Percentiles rank a stretch among this genome's conserved stretches.
phyloP scores from a whole-genome alignment of 2,113 vertebrate species.

The Hepsetus odoe region DNA sequence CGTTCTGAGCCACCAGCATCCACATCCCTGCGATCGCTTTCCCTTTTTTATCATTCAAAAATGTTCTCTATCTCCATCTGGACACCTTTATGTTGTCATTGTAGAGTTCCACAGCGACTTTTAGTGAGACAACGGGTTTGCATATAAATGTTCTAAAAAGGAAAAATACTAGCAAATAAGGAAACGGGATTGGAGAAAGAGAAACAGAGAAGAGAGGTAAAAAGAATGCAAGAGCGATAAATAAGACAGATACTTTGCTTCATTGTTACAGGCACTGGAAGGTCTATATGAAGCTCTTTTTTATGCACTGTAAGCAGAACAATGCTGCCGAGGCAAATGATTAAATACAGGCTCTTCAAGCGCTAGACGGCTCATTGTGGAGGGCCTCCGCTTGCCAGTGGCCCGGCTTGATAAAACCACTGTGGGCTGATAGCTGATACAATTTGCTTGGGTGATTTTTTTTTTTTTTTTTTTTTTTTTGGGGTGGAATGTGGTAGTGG shows the following conservation, averaged over 20 bases:
- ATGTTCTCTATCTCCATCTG: conserved; percentile 76
- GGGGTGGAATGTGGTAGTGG: conserved; percentile 81
- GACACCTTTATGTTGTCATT: conserved; percentile 77
- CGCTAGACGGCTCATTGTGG: conserved; percentile 94
- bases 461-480: conserved; percentile 66
- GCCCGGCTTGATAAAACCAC: conserved; percentile 97
- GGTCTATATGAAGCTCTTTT: conserved; percentile 94
- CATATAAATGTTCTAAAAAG: conserved; percentile 55
- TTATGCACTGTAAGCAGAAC: conserved; percentile 99
- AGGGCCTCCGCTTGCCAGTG: conserved; percentile 90
- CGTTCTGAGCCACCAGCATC: neutral
- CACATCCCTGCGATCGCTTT: neutral
- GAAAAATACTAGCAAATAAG: conserved; percentile 85
- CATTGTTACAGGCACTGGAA: conserved; percentile 95
- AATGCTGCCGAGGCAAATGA: conserved; percentile 93
- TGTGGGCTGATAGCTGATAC: conserved; percentile 99
- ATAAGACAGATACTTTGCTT: conserved; percentile 92
- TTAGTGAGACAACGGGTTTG: neutral
- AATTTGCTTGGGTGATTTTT: conserved; percentile 87
- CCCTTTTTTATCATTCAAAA: conserved; percentile 39
- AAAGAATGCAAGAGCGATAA: conserved; percentile 90
- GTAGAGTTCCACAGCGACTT: conserved; percentile 76
- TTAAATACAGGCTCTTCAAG: conserved; percentile 95
- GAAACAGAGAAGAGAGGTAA: conserved; percentile 60
- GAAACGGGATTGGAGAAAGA: conserved; percentile 63